Percentiles rank a stretch among this genome's conserved stretches.
These are phyloP conservation scores for Endotricha flammealis DNA, from an alignment of 2,888 invertebrate genomes.

Conservation along the genomic window DNA sequence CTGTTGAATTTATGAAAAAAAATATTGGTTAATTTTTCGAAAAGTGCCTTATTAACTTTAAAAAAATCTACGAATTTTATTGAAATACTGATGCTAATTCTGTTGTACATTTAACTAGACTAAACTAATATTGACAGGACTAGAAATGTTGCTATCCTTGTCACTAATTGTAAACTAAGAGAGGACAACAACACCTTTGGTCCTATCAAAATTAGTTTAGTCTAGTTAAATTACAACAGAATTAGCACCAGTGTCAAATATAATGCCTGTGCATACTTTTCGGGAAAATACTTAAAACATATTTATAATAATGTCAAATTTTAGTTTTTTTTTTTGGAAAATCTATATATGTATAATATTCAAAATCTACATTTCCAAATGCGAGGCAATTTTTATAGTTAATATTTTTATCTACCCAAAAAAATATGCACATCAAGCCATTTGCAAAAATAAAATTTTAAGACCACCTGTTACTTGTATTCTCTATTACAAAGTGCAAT, in stretches of 20 bases:
- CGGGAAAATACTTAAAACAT: slow-evolving; percentile 55
- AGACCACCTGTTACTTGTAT: slow-evolving; percentile 71
- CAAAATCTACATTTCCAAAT: slow-evolving; percentile 77
- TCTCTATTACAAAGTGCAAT: slow-evolving; percentile 42
- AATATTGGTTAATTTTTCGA: no score
- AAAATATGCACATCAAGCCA: slow-evolving; percentile 44
- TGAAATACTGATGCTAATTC: no score
- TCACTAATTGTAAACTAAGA: no score
- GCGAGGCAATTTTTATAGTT: slow-evolving; percentile 76
- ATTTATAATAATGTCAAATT: slow-evolving; percentile 60
- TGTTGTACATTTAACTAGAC: no score
- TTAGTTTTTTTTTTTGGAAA: slow-evolving; percentile 68
- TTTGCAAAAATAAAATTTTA: slow-evolving; percentile 25
- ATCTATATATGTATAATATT: slow-evolving; percentile 64
- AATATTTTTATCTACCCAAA: slow-evolving; percentile 48
- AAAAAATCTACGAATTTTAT: no score
- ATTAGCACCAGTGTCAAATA: slow-evolving; percentile 12
- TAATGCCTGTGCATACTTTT: slow-evolving; percentile 50
- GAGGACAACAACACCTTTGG: no score
- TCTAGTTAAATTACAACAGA: no score
- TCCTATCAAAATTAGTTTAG: no score
- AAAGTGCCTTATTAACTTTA: no score
- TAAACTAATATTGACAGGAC: no score
- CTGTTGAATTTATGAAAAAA: no score
- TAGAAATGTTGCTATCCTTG: no score